Conservation (phyloP, 2,888 invertebrate species). For the Noctua fimbriata region DNA sequence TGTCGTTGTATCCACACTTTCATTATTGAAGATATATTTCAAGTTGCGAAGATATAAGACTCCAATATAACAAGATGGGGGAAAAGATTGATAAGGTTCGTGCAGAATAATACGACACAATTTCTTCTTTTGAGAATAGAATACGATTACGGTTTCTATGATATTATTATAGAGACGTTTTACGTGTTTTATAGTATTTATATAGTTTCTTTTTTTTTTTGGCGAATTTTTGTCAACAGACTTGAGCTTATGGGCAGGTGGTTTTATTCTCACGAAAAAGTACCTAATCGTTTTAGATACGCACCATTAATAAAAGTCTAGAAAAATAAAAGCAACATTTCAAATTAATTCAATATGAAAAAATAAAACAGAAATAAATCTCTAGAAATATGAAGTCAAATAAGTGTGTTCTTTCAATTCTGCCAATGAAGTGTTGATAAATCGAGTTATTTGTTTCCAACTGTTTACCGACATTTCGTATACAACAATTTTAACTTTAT, state of each 20-base stretch:
- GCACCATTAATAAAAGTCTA: not conserved
- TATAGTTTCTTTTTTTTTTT: too few species aligned
- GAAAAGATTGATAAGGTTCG: conserved; percentile 50
- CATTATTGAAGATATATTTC: conserved; percentile 50
- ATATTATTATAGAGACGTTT: not conserved
- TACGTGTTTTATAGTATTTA: conserved; percentile 7
- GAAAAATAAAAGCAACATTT: not conserved
- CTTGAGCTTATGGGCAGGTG: conserved; percentile 3
- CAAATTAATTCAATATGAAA: not conserved
- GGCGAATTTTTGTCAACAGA: not conserved
- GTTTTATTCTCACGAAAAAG: conserved; percentile 24
- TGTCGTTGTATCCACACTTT: conserved; percentile 55
- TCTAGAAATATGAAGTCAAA: conserved; percentile 18
- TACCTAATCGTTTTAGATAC: not conserved
- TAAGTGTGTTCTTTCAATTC: conserved; percentile 43
- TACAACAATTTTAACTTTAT: conserved; percentile 6
- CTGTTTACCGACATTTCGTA: conserved; percentile 10
- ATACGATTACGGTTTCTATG: not conserved
- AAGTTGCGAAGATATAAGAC: conserved; percentile 50
- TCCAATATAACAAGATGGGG: conserved; percentile 49
- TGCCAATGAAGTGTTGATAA: conserved; percentile 20
- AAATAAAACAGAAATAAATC: conserved; percentile 21
- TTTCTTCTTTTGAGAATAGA: conserved; percentile 35
- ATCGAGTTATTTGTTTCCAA: conserved; percentile 38
- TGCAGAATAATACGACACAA: conserved; percentile 39